Evolutionary conservation across 2,113 vertebrate species (phyloP), one percentile per base, ranked within the genome.

Genomic region (Zosterops pallidus): DNA sequence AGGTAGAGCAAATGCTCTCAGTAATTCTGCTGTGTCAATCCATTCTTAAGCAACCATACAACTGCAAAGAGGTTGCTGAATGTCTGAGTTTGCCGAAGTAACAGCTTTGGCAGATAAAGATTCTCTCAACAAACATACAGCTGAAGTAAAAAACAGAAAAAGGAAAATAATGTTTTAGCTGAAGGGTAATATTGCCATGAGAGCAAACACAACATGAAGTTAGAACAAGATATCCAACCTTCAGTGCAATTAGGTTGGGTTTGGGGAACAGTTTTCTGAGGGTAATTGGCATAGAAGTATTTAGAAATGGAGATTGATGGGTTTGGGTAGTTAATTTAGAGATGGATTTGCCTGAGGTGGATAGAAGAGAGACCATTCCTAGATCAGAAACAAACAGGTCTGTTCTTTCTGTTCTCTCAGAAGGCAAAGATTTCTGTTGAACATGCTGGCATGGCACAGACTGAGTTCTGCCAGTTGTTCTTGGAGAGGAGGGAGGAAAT

Each of bases 391-490:
- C 21, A 63, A 70, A 25, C 1, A 1, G 11, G 8, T 62, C 19
- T 69, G 5, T 62, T 39, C 47, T 62, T 86, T 6, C 10, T 28
- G 8, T 56, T 83, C 17, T 39, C 49, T 69, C 37, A 50, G 28
- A 29, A 59, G 46, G 41, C 42, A 65, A 33, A 75, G 50, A 9
- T 67, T 80, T 65, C 29, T 77, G 39, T 50, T 33, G 37, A 46
- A 44, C 0, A 0, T 42, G 33, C 47, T 76, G 55, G 14, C 18
- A 10, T 3, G 4, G 31, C 44, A 33, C 17, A 28, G 37, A n/a
- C 22, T 22, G 60, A 59, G 29, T 55, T 78, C 56, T 92, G 22
- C 16, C 23, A 25, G 12, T n/a, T 81, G 14, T 39, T 81, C 52
- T 52, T 52, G 18, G 33, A 64, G 31, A 55, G 37, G 37, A 82